These are phyloP conservation scores for Listrodromus nycthemerus DNA, from an alignment of 2,888 invertebrate genomes.

Conservation along the genomic window DNA sequence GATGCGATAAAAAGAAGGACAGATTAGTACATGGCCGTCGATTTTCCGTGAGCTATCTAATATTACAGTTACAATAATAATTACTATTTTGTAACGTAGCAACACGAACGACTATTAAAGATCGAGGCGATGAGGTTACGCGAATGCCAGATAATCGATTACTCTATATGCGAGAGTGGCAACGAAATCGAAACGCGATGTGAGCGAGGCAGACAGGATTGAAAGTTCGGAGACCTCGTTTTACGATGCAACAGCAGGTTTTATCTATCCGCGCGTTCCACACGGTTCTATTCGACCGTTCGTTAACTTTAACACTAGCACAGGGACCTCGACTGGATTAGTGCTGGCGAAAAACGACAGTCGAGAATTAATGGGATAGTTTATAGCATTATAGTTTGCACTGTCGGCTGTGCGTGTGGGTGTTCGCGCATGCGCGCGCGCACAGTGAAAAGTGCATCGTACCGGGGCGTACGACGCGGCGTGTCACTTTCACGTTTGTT, in stretches of 20 bases:
- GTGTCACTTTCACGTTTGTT: constrained; percentile 66
- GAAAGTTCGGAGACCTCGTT: constrained; percentile 62
- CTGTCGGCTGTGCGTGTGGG: neutral
- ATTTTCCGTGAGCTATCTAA: too few relatives aligned
- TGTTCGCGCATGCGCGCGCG: constrained; percentile 13
- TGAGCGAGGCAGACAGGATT: constrained; percentile 8
- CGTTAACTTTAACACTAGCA: constrained; percentile 50
- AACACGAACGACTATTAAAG: neutral
- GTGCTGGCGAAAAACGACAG: constrained; percentile 11
- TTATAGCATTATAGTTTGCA: constrained; percentile 26
- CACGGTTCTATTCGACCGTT: constrained; percentile 55
- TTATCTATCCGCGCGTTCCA: constrained; percentile 43
- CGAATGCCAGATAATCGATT: constrained; percentile 16
- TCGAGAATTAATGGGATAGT: constrained; percentile 34
- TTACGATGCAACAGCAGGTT: constrained; percentile 57
- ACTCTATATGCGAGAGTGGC: neutral
- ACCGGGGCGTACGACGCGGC: constrained; percentile 36
- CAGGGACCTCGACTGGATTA: constrained; percentile 28
- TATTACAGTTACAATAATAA: too few relatives aligned
- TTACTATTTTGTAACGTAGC: too few relatives aligned
- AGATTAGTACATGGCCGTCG: too few relatives aligned
- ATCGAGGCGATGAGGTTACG: neutral
- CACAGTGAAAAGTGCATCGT: constrained; percentile 63
- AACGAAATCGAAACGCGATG: constrained; percentile 31
- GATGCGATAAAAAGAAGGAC: too few relatives aligned